Base-by-base conservation (phyloP, 2,113 vertebrate species). In the Bombycilla garrulus region DNA sequence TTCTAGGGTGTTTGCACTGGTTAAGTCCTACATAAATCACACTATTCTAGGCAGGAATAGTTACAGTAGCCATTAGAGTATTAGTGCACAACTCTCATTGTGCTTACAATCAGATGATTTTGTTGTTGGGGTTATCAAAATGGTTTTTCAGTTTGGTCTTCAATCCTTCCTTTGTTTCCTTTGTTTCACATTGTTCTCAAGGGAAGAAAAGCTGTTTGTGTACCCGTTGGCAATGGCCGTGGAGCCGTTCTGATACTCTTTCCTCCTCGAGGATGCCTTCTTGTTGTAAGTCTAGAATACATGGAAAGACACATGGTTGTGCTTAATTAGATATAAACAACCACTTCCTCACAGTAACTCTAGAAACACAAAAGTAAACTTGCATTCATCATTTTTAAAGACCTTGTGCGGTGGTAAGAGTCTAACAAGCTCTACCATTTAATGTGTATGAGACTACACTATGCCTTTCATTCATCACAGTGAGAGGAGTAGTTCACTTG, bases 241-340 rank as follows among this genome's bases (percentile, higher is more conserved):
- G 9, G 98, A 98, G 53, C 99, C 98, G 1, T 99, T 99, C 97
- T 98, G 97, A 79, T 98, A 98, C 73, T 98, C 99, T 98, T 98
- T 99, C 97, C 98, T 98, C 90, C 93, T 96, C 29, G 98, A 98
- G 51, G 94, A 84, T 5, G 97, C 97, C 72, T 98, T 97, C 97
- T 98, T 99, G 95, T 99, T 99, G 98, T 99, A 99, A n/a, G 99
- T 99, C 99, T 99, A 93, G 85, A 98, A 97, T 48, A 88, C 10
- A 97, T 0, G 48, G 50, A 82, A 89, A 65, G 72, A 95, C 83
- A 96, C 69, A 31, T 77, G 84, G 79, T 89, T 94, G 95, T 92
- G 58, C 61, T 91, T 91, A 86, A 81, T 90, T 15, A 85, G 47
- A 62, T 66, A 86, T 78, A 92, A 95, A 82, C 51, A 90, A 67